phyloP scores from a whole-genome alignment of 2,888 invertebrate species.

The Lasioglossum figueresi region DNA sequence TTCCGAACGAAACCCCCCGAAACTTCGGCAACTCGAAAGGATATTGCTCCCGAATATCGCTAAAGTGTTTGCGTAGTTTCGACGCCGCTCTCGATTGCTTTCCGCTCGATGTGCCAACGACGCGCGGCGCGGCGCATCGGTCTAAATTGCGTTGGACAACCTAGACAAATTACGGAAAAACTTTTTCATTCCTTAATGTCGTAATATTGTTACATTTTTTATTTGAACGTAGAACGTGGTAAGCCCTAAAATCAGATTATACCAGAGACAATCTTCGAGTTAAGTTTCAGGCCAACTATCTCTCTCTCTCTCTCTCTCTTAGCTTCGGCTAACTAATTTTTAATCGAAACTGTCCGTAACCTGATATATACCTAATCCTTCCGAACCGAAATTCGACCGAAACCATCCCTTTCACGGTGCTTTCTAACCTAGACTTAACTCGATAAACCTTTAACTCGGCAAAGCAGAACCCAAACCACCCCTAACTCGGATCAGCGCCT shows the following conservation, averaged over 20 bases:
- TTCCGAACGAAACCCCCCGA: not conserved
- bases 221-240: too few species aligned
- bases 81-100: slow-evolving; percentile 17
- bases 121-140: not conserved
- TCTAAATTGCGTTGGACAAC: slow-evolving; percentile 33
- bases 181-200: slow-evolving; percentile 33
- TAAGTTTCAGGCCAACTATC: not conserved
- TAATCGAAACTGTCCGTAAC: not conserved
- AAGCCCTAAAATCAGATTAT: not conserved
- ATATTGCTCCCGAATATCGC: not conserved
- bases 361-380: not conserved
- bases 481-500: not conserved
- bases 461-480: not conserved
- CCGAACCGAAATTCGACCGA: not conserved
- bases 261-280: not conserved
- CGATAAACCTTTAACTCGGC: not conserved
- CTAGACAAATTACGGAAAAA: slow-evolving; percentile 19
- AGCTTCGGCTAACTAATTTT: not conserved
- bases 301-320: not conserved
- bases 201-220: slow-evolving; percentile 18
- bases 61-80: not conserved
- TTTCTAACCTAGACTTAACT: not conserved
- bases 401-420: not conserved
- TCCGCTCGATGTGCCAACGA: not conserved
- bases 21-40: not conserved